Percentiles rank a stretch among this genome's conserved stretches.
Conservation (phyloP, 2,113 vertebrate genomes). For the Gallinago paraguaiae region DNA sequence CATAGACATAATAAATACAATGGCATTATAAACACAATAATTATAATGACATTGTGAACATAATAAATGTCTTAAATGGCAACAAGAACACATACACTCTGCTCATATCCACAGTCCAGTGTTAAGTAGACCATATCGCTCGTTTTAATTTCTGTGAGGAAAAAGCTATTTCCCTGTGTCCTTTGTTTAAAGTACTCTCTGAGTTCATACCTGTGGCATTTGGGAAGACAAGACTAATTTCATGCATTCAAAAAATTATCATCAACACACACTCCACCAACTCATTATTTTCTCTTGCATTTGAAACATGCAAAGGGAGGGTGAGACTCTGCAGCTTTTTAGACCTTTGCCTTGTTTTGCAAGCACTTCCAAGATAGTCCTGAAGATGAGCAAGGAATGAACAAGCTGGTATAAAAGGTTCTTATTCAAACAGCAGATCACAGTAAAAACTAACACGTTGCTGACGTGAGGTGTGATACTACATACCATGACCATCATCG, state of each 20-base stretch:
- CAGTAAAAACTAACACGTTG: neutral
- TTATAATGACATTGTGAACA: neutral
- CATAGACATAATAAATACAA: neutral
- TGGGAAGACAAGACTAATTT: neutral
- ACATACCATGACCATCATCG: slow-evolving; percentile 94
- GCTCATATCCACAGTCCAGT: neutral
- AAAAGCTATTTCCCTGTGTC: neutral
- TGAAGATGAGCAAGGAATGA: neutral
- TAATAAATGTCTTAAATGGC: neutral
- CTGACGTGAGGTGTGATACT: neutral
- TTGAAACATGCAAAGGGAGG: neutral
- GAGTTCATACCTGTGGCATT: neutral
- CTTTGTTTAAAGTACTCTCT: neutral
- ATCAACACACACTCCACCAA: neutral
- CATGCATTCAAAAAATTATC: neutral
- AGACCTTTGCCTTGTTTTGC: neutral
- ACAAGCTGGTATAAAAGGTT: neutral
- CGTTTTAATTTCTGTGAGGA: neutral
- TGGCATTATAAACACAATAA: neutral
- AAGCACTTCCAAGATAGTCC: neutral
- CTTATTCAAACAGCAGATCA: neutral
- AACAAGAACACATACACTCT: neutral
- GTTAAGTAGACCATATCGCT: neutral
- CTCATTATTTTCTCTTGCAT: neutral
- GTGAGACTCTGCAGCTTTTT: neutral